Conservation (phyloP, 2,113 vertebrate genomes). For the Ptilorrhoa leucosticta region DNA sequence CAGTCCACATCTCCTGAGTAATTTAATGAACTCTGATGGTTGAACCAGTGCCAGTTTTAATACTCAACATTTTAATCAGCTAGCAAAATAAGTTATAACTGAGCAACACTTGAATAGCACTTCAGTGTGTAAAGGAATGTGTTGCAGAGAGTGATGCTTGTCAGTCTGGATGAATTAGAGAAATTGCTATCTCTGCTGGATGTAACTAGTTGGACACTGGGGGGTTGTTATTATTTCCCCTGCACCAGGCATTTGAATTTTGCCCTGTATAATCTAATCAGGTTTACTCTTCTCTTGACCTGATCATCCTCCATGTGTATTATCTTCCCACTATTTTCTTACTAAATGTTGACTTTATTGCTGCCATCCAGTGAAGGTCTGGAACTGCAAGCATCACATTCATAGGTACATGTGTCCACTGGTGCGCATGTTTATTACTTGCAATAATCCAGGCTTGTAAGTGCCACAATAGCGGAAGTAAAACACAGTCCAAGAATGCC, state of each 20-base stretch:
- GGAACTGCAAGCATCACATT: neutral
- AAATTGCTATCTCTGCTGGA: neutral
- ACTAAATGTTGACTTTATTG: neutral
- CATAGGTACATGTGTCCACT: neutral
- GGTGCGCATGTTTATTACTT: neutral
- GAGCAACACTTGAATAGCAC: constrained; percentile 23
- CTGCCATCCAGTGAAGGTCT: neutral
- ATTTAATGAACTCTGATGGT: constrained; percentile 36
- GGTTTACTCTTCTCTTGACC: neutral
- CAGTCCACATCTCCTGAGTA: constrained; percentile 40
- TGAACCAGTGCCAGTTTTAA: constrained; percentile 59
- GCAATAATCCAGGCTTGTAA: neutral
- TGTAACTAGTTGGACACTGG: neutral
- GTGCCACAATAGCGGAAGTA: neutral
- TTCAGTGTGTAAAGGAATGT: neutral
- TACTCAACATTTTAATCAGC: constrained; percentile 42
- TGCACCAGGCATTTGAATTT: neutral
- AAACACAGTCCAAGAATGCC: neutral
- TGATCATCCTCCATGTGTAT: neutral
- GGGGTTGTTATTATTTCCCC: neutral
- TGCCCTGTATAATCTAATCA: neutral
- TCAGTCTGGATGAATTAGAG: neutral
- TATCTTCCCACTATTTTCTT: neutral
- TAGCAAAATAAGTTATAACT: constrained; percentile 38
- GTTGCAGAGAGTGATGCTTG: neutral